phyloP scores from a whole-genome alignment of 30 jellyfish, hydroid and myxozoan genomes.

The Aurelia sp. region DNA sequence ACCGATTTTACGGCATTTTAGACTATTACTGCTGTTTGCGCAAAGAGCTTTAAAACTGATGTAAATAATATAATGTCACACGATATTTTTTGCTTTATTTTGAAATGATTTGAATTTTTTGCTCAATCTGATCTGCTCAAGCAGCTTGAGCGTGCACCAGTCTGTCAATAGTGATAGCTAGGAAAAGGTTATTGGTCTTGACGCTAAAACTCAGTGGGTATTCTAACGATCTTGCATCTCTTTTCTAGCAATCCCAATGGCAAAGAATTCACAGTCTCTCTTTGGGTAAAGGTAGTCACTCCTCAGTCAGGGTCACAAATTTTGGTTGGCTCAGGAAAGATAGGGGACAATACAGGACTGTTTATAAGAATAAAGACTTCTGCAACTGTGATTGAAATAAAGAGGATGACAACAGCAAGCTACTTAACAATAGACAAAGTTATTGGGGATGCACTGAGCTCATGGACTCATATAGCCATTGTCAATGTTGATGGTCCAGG shows the following conservation, averaged over 20 bases:
- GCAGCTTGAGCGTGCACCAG: too few species aligned
- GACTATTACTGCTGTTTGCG: too few species aligned
- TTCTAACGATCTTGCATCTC: too few species aligned
- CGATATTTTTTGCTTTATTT: too few species aligned
- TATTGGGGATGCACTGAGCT: conserved; percentile 4
- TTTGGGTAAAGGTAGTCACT: conserved; percentile 30
- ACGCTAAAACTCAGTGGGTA: too few species aligned
- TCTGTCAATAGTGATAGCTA: too few species aligned
- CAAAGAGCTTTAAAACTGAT: too few species aligned
- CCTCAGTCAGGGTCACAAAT: conserved; percentile 14
- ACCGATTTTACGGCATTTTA: too few species aligned
- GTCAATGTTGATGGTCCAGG: conserved; percentile 11
- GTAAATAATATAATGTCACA: too few species aligned
- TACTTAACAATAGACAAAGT: not conserved
- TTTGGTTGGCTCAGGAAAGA: conserved; percentile 21
- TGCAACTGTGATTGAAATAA: not conserved
- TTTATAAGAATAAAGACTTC: not conserved
- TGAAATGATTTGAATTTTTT: too few species aligned
- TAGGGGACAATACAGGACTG: conserved; percentile 4
- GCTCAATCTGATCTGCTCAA: too few species aligned
- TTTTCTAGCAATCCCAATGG: conserved; percentile 30
- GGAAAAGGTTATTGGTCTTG: too few species aligned
- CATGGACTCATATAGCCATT: conserved; percentile 34
- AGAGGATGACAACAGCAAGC: not conserved
- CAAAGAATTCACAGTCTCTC: conserved; percentile 4